Evolutionary conservation across 2,888 invertebrate genomes (phyloP).

Genomic region (Elmis aenea): DNA sequence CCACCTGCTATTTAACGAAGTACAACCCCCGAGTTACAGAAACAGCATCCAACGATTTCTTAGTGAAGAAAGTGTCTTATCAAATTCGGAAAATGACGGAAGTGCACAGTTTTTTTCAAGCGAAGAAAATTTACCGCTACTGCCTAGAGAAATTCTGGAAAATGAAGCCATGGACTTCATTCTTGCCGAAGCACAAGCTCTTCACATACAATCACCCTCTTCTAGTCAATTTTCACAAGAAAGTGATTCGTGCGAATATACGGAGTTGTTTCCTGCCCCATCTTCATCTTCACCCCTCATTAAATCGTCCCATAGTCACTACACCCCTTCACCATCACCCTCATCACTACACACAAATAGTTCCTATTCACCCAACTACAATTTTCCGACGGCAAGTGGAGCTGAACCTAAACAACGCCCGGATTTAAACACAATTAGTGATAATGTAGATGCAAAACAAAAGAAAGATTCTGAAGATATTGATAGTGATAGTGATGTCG

Average conservation of each 20-base stretch:
- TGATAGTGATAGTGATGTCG: slow-evolving; percentile 24
- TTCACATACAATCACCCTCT: slow-evolving; percentile 34
- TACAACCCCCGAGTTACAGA: slow-evolving; percentile 13
- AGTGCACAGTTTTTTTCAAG: slow-evolving; percentile 20
- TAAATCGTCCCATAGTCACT: slow-evolving; percentile 4
- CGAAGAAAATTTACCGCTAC: slow-evolving; percentile 23
- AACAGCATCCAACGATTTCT: slow-evolving; percentile 7
- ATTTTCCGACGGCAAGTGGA: slow-evolving; percentile 10
- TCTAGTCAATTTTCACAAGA: slow-evolving; percentile 26
- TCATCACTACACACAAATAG: slow-evolving; percentile 8
- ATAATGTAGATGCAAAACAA: slow-evolving; percentile 13
- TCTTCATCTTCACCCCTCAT: slow-evolving; percentile 11
- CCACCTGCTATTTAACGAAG: slow-evolving; percentile 16
- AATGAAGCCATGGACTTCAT: slow-evolving; percentile 36
- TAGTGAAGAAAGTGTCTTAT: slow-evolving; percentile 25
- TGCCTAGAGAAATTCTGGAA: slow-evolving; percentile 22
- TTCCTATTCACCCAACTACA: slow-evolving; percentile 15
- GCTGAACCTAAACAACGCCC: slow-evolving; percentile 1
- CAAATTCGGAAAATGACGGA: slow-evolving; percentile 6
- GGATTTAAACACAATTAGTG: slow-evolving; percentile 15
- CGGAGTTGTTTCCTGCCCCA: slow-evolving; percentile 28
- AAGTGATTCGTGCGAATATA: slow-evolving; percentile 28
- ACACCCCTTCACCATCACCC: slow-evolving; percentile 7
- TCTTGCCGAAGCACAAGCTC: slow-evolving; percentile 33
- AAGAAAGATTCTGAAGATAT: slow-evolving; percentile 10